Conservation (phyloP, 2,113 vertebrate species). For the Cacatua alba region DNA sequence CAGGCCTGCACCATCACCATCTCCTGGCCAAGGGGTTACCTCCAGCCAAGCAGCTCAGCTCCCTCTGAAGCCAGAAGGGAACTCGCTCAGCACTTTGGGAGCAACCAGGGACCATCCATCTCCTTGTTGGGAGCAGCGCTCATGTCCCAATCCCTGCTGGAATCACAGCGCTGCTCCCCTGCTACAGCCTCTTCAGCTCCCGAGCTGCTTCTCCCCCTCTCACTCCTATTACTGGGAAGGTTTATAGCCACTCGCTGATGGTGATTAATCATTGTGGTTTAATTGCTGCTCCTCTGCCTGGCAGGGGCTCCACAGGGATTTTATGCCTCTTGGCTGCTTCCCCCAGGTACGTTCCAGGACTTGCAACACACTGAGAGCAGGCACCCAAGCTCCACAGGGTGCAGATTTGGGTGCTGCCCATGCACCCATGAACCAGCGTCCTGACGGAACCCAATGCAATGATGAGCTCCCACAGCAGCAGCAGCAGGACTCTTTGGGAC, state of each 20-base stretch:
- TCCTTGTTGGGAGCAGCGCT: fast-evolving
- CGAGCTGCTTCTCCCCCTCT: neutral
- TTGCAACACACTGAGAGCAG: neutral
- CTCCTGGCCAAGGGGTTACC: neutral
- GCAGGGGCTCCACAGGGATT: conserved; percentile 41
- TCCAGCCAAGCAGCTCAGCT: neutral
- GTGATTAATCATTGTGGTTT: conserved; percentile 72
- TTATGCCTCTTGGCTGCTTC: conserved; percentile 61
- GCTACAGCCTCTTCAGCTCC: neutral
- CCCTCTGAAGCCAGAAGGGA: neutral
- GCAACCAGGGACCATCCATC: neutral
- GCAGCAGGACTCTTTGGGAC: neutral
- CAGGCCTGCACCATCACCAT: neutral
- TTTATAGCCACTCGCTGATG: conserved; percentile 36
- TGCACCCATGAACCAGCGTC: neutral
- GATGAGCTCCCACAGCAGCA: neutral
- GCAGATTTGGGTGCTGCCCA: neutral
- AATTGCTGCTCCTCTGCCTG: conserved; percentile 58
- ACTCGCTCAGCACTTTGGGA: neutral
- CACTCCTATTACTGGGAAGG: conserved; percentile 50
- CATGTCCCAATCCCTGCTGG: neutral
- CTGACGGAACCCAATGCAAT: neutral
- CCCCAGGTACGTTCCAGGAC: conserved; percentile 30
- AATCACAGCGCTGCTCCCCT: neutral
- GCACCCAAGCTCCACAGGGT: neutral